Conservation (phyloP, 2,113 vertebrate genomes). For the Neopipo cinnamomea region DNA sequence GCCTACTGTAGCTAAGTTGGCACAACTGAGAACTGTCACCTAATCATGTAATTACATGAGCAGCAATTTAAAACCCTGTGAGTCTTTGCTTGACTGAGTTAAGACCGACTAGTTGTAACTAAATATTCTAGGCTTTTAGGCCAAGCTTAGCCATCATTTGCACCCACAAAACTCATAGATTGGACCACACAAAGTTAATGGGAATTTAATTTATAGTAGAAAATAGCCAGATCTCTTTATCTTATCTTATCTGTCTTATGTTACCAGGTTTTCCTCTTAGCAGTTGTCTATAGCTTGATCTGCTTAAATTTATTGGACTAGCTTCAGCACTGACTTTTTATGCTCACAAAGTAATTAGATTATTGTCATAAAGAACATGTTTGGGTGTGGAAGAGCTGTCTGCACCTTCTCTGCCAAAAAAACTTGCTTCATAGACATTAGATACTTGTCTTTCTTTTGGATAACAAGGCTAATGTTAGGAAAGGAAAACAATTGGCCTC, state of each 20-base stretch:
- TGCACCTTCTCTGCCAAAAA: neutral
- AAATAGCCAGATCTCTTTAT: neutral
- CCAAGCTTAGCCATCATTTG: neutral
- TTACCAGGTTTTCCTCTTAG: neutral
- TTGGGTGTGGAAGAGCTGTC: neutral
- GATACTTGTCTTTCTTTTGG: neutral
- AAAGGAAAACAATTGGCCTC: neutral
- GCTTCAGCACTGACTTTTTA: neutral
- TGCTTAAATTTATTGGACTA: neutral
- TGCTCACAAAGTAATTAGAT: neutral
- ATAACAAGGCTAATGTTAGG: neutral
- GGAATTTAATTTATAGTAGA: neutral
- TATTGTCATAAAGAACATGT: neutral
- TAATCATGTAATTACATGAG: neutral
- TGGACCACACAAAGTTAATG: neutral
- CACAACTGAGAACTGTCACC: neutral
- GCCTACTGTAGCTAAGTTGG: neutral
- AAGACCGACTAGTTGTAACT: neutral
- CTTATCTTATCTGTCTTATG: neutral
- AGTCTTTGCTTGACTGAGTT: neutral
- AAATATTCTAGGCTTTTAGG: neutral
- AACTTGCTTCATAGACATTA: neutral
- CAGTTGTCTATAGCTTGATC: neutral
- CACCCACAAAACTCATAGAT: neutral
- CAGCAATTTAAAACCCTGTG: slow-evolving; percentile 12